phyloP scores from a whole-genome alignment of 2,113 vertebrate species.

The Hydrochoerus hydrochaeris region DNA sequence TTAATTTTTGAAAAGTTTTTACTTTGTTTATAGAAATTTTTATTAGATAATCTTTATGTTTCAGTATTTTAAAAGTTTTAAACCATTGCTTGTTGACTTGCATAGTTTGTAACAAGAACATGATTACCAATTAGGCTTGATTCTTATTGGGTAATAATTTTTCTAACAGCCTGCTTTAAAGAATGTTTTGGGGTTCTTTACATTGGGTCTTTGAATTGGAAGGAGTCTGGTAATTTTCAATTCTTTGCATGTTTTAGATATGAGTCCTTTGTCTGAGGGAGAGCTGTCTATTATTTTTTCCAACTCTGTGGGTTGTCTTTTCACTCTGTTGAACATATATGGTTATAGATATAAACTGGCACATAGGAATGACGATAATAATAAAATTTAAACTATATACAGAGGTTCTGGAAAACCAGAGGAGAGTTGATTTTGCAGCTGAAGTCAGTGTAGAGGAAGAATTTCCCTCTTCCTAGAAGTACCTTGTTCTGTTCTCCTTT shows the following conservation, averaged over 20 bases:
- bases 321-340: no score
- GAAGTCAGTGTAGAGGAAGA: neutral
- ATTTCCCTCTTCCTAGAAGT: neutral
- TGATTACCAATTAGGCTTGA: neutral
- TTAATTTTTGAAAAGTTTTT: neutral
- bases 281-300: no score
- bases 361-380: neutral
- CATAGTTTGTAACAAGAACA: neutral
- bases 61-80: neutral
- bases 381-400: neutral
- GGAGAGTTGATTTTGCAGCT: neutral
- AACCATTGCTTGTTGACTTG: neutral
- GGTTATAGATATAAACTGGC: neutral
- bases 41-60: neutral
- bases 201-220: no score
- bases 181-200: neutral
- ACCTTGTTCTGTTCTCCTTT: neutral
- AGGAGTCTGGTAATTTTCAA: no score
- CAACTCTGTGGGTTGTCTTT: no score
- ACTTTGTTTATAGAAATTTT: neutral
- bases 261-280: no score
- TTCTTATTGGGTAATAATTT: neutral
- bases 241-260: no score
- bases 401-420: neutral
- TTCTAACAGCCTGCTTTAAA: neutral